These are phyloP conservation scores for Ophioninae sp. DNA, from an alignment of 2,888 invertebrate genomes.

Conservation along the genomic window DNA sequence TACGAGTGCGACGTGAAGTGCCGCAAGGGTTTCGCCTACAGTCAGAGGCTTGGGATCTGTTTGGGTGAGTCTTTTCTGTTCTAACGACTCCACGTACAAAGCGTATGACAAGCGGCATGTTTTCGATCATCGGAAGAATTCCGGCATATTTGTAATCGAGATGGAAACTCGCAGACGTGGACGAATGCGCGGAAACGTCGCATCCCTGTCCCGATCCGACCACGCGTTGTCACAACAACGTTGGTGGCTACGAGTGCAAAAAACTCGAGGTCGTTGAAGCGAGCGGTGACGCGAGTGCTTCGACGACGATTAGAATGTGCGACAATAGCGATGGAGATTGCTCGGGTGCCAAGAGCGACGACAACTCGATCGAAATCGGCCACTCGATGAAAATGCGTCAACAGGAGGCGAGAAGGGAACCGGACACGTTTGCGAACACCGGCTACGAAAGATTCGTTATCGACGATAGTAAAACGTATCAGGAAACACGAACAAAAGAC, in stretches of 20 bases:
- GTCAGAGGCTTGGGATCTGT: slow-evolving; percentile 70
- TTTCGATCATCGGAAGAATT: neutral
- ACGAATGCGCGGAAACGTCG: slow-evolving; percentile 81
- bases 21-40: slow-evolving; percentile 73
- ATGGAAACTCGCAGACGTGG: slow-evolving; percentile 80
- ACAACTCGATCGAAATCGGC: slow-evolving; percentile 35
- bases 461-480: slow-evolving; percentile 14
- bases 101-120: slow-evolving; percentile 2
- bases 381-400: slow-evolving; percentile 29
- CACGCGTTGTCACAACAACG: slow-evolving; percentile 87
- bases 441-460: slow-evolving; percentile 40
- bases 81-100: slow-evolving; percentile 40
- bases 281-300: neutral
- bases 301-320: neutral
- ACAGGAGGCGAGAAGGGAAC: slow-evolving; percentile 18
- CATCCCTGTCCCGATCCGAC: slow-evolving; percentile 81
- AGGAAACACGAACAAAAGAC: slow-evolving; percentile 29
- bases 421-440: slow-evolving; percentile 23
- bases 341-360: slow-evolving; percentile 14
- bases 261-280: slow-evolving; percentile 23
- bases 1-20: slow-evolving; percentile 81
- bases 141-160: neutral
- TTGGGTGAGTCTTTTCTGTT: slow-evolving; percentile 71
- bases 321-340: slow-evolving; percentile 40
- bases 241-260: slow-evolving; percentile 85